Base-by-base conservation (phyloP, 2,888 invertebrate genomes). In the Lasiommata megera region DNA sequence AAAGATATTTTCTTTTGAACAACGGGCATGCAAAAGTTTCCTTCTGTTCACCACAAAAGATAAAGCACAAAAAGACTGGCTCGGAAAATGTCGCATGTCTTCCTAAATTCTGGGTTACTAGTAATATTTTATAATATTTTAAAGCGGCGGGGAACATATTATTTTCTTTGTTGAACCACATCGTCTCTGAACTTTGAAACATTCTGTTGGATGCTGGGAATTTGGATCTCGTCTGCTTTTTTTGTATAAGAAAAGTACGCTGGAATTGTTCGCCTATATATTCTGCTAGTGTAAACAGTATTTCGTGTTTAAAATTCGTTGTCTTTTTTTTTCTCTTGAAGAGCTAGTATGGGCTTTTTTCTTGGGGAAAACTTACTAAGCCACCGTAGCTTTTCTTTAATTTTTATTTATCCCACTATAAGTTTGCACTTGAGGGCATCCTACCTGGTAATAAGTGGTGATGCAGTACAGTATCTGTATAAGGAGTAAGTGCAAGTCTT, bases 81-180 rank as follows among this genome's bases (percentile, higher is more conserved):
- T 52, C 8, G 41, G 23, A 17, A 40, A 44, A 50, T 44, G 53
- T 53, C 53, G 53, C 53, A 44, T 53, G 44, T 53, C 36, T 53
- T 41, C 41, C 52, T 53, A 44, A 53, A 53, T 53, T 53, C 53
- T 43, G 53, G 44, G 36, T 53, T 53, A 44, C 43, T 36, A 16
- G 53, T 53, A 53, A 53, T 53, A 53, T 53, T 53, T 53, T 44
- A 40, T 40, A 51, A 29, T 48, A 46, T 46, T 46, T 40, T 40
- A 36, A 53, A 53, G 40, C 17, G 41, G 41, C 41, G 23, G n/a
- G 17, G 9, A 18, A 53, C 41, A 38, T 51, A 18, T 23, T 36
- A 40, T 40, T 51, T 51, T 41, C 52, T 31, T 52, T 41, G 41
- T 52, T 52, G 41, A 38, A 37, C 38, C 50, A 29, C 38, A 11